phyloP scores from a whole-genome alignment of 37 sponge, comb jelly and placozoan species.

The Ianthella basta region DNA sequence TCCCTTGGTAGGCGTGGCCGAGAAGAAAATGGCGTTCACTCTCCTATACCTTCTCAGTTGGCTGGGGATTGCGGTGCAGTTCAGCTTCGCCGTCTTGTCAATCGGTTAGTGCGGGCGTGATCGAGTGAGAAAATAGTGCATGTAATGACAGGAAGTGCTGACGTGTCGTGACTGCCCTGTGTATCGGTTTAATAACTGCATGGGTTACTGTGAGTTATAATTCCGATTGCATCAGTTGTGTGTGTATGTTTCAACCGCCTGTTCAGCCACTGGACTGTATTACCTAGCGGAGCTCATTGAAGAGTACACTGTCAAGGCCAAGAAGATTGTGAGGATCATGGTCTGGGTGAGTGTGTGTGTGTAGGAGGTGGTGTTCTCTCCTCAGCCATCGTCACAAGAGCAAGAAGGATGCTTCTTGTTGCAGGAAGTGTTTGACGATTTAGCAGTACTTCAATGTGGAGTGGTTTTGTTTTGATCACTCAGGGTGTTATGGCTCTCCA shows the following conservation, averaged over 20 bases:
- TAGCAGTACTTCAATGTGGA: no score
- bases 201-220: no score
- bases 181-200: no score
- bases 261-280: slow-evolving; percentile 85
- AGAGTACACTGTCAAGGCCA: slow-evolving; percentile 82
- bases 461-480: no score
- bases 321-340: slow-evolving; percentile 56
- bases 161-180: no score
- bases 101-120: slow-evolving; percentile 56
- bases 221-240: background rate
- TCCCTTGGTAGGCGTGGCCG: background rate
- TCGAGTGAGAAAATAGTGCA: background rate
- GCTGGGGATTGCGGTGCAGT: slow-evolving; percentile 56
- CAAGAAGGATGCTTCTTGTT: no score
- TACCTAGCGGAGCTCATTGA: slow-evolving; percentile 89
- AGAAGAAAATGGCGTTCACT: slow-evolving; percentile 27
- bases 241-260: background rate
- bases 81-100: slow-evolving; percentile 63
- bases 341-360: slow-evolving; percentile 61
- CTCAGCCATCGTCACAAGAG: background rate
- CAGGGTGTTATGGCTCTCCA: slow-evolving; percentile 71
- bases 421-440: no score
- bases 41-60: slow-evolving; percentile 77
- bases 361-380: background rate
- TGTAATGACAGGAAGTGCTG: background rate